Evolutionary conservation across 2,797 vertebrate genomes (phyloP).

Genomic region (Myotis planiceps): DNA sequence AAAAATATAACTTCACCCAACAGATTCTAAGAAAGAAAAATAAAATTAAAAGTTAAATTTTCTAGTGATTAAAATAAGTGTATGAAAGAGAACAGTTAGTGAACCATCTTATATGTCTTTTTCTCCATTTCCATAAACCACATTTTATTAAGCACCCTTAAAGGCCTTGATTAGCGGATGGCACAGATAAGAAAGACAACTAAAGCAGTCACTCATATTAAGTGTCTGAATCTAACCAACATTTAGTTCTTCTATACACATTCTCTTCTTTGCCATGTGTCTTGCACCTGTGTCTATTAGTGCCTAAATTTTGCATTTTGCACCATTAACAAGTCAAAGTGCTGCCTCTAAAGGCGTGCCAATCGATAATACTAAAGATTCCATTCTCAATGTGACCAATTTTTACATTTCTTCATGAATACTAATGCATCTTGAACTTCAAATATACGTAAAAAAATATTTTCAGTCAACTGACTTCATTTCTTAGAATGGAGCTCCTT

Average conservation of each 20-base stretch:
- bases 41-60: conserved; percentile 68
- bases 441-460: conserved; percentile 18
- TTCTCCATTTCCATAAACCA: neutral
- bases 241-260: neutral
- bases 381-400: neutral
- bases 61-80: conserved; percentile 44
- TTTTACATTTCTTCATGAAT: conserved; percentile 39
- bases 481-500: conserved; percentile 31
- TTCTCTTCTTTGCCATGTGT: conserved; percentile 17
- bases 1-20: conserved; percentile 76
- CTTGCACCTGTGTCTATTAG: neutral
- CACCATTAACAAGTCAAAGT: neutral
- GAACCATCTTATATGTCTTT: neutral
- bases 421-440: neutral
- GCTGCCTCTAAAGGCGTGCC: neutral
- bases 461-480: conserved; percentile 4
- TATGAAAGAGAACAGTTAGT: conserved; percentile 43
- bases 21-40: conserved; percentile 68
- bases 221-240: neutral
- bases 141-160: neutral
- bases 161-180: neutral
- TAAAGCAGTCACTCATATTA: neutral
- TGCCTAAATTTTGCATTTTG: conserved; percentile 8
- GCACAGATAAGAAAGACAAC: neutral
- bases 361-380: conserved; percentile 13